These are phyloP conservation scores for Melanostoma mellinum DNA, from an alignment of 2,888 invertebrate species.

Conservation along the genomic window DNA sequence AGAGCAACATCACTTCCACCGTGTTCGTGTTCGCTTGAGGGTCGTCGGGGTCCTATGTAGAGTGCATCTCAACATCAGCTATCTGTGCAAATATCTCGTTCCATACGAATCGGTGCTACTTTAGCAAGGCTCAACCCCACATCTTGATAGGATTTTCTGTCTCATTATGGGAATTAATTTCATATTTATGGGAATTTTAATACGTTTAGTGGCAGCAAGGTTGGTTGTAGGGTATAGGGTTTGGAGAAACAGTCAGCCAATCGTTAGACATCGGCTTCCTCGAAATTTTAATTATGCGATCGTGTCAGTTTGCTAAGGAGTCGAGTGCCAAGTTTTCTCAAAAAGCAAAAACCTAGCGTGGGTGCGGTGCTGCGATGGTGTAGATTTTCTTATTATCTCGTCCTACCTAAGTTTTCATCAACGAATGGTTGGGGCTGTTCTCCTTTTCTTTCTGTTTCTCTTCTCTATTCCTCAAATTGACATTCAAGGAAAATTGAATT, in stretches of 20 bases:
- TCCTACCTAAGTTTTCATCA: slow-evolving; percentile 7
- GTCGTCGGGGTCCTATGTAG: not conserved
- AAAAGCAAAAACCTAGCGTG: too few species aligned
- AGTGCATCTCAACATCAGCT: slow-evolving; percentile 36
- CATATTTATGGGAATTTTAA: slow-evolving; percentile 70
- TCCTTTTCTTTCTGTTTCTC: not conserved
- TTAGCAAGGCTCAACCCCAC: slow-evolving; percentile 27
- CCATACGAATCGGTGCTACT: slow-evolving; percentile 17
- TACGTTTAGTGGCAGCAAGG: slow-evolving; percentile 52
- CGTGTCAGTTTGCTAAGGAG: slow-evolving; percentile 41
- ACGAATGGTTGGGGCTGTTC: slow-evolving; percentile 3
- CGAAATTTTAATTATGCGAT: slow-evolving; percentile 67
- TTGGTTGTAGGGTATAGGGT: slow-evolving; percentile 6
- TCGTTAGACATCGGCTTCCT: slow-evolving; percentile 47
- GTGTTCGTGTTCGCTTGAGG: not conserved
- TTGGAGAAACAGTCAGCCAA: slow-evolving; percentile 23
- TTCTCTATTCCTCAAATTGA: slow-evolving; percentile 33
- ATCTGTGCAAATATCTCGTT: slow-evolving; percentile 36
- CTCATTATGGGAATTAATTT: slow-evolving; percentile 72
- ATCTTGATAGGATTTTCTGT: slow-evolving; percentile 57
- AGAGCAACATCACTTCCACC: too few species aligned
- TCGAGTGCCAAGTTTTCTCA: not conserved
- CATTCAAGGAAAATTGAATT: slow-evolving; percentile 61
- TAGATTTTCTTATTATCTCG: too few species aligned
- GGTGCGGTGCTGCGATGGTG: too few species aligned